A percentile compares a stretch with the other conserved stretches of the same genome.
Evolutionary conservation across 2,888 invertebrate genomes (phyloP).

Genomic region (Zeuzera pyrina): DNA sequence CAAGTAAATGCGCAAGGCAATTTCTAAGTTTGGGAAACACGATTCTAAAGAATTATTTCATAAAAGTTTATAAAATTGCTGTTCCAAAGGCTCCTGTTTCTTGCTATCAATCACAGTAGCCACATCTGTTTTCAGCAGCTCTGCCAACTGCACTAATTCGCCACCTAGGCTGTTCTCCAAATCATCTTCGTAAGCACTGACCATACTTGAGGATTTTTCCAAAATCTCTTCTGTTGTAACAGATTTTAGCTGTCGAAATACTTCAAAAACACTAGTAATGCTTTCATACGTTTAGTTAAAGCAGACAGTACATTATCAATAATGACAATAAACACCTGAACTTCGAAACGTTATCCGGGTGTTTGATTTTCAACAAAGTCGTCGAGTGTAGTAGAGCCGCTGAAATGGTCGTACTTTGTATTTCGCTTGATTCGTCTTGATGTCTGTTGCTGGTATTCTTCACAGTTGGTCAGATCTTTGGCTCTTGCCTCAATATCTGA

Average conservation of each 20-base stretch:
- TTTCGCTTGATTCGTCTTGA: conserved; percentile 3
- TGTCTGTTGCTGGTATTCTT: conserved; percentile 1
- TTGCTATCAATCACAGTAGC: conserved; percentile 8
- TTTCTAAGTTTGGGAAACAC: too few relatives aligned
- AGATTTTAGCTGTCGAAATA: conserved; percentile 4
- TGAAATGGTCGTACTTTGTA: conserved; percentile 6
- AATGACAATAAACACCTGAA: too few relatives aligned
- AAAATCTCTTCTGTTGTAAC: not conserved
- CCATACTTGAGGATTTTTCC: conserved; percentile 5
- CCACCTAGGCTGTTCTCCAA: conserved; percentile 8
- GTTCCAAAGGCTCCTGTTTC: conserved; percentile 7
- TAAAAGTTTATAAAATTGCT: conserved; percentile 6
- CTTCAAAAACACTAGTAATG: conserved; percentile 3
- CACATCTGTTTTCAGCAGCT: conserved; percentile 8
- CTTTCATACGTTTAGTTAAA: conserved; percentile 6
- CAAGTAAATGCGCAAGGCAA: too few relatives aligned
- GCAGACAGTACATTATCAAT: too few relatives aligned
- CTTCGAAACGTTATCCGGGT: too few relatives aligned
- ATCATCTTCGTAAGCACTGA: conserved; percentile 11
- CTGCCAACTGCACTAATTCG: conserved; percentile 11
- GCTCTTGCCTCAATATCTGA: conserved; percentile 1
- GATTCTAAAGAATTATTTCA: too few relatives aligned
- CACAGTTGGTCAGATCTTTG: not conserved
- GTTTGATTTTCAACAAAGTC: too few relatives aligned
- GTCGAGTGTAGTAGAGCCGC: conserved; percentile 5